Percentiles rank a stretch among this genome's conserved stretches.
phyloP scores from a whole-genome alignment of 2,113 vertebrate species.

The Salminus brasiliensis region DNA sequence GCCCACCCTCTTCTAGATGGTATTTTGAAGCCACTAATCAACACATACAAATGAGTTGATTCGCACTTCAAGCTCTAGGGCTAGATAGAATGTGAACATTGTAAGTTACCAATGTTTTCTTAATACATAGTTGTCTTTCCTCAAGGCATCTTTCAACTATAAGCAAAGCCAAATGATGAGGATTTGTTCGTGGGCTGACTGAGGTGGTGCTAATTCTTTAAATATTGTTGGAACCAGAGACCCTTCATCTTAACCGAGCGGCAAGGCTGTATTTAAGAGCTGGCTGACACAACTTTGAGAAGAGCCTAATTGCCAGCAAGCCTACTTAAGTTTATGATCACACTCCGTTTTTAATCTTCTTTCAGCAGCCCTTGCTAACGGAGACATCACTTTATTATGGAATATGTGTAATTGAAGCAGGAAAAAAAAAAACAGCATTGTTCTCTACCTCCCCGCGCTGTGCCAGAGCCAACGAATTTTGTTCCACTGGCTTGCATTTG shows the following conservation, averaged over 20 bases:
- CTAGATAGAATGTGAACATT: no score
- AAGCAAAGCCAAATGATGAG: not conserved
- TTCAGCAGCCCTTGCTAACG: not conserved
- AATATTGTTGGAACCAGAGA: not conserved
- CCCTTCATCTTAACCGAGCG: not conserved
- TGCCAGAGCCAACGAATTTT: not conserved
- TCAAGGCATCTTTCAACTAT: not conserved
- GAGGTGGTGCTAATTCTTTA: not conserved
- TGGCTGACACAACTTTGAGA: no score
- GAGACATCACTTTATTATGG: not conserved
- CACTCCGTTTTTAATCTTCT: not conserved
- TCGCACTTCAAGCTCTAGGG: no score
- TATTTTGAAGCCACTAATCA: no score
- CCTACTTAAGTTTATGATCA: no score
- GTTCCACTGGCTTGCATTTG: not conserved
- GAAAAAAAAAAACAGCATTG: conserved; percentile 1
- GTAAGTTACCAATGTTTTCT: no score
- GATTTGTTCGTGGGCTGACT: not conserved
- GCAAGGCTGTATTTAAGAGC: not conserved
- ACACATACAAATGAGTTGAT: no score
- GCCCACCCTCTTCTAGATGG: no score
- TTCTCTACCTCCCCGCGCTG: not conserved
- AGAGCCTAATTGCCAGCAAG: no score
- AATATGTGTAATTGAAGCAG: not conserved
- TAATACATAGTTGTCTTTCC: no score